A percentile compares a stretch with the other conserved stretches of the same genome.
phyloP scores from a whole-genome alignment of 1,140 invertebrate species.

The Drosophila azteca region DNA sequence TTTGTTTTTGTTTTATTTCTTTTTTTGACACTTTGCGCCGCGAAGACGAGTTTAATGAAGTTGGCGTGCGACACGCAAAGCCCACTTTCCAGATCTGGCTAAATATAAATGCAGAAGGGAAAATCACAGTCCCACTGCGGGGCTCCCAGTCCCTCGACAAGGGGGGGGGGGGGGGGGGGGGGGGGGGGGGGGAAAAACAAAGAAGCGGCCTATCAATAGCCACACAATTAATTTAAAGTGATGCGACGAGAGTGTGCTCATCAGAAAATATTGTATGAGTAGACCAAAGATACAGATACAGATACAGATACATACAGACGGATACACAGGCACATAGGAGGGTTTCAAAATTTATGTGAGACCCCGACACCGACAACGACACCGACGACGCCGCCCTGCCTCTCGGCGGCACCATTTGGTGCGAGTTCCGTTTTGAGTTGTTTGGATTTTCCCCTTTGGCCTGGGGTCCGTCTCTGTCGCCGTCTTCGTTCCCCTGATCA shows the following conservation, averaged over 20 bases:
- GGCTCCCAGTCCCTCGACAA: conserved; percentile 5
- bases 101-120: conserved; percentile 51
- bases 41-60: conserved; percentile 40
- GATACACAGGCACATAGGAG: conserved; percentile 1
- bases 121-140: conserved; percentile 29
- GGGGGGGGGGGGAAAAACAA: too few relatives aligned
- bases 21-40: conserved; percentile 65
- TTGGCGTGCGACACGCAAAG: conserved; percentile 71
- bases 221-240: conserved; percentile 68
- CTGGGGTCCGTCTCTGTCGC: not conserved
- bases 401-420: conserved; percentile 59
- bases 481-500: conserved; percentile 36
- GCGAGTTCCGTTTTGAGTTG: conserved; percentile 63
- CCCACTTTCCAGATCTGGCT: conserved; percentile 63
- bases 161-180: too few relatives aligned
- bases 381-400: conserved; percentile 12
- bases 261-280: conserved; percentile 13
- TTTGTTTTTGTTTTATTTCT: conserved; percentile 1
- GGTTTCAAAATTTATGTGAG: conserved; percentile 61
- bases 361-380: conserved; percentile 43
- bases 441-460: conserved; percentile 31
- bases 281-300: conserved; percentile 17
- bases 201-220: conserved; percentile 68
- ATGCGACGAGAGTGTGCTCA: conserved; percentile 22
- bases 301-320: not conserved